Percentiles rank a stretch among this genome's conserved stretches.
Conservation (phyloP, 2,797 vertebrate species). For the Emys orbicularis region DNA sequence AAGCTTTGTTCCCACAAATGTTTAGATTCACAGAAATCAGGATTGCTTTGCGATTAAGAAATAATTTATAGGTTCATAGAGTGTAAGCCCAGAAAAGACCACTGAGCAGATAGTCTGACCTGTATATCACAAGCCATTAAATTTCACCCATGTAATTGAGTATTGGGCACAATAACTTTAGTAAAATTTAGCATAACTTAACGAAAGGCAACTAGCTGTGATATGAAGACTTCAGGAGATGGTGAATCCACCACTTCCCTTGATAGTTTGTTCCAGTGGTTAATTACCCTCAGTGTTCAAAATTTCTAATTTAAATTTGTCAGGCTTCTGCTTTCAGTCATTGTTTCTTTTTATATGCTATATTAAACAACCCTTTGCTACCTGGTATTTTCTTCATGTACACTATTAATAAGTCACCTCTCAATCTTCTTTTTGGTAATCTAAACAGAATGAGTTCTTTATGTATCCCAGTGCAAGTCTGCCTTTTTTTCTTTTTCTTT, state of each 20-base stretch:
- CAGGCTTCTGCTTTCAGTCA: neutral
- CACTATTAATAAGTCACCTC: neutral
- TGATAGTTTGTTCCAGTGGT: neutral
- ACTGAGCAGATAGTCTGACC: neutral
- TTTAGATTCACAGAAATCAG: neutral
- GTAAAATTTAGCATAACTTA: neutral
- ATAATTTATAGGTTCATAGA: neutral
- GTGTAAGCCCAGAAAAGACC: neutral
- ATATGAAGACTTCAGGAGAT: neutral
- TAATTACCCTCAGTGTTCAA: neutral
- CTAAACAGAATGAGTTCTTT: neutral
- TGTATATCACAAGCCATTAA: neutral
- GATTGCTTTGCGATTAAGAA: neutral
- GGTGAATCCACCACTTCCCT: neutral
- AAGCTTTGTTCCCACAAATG: neutral
- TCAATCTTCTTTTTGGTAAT: neutral
- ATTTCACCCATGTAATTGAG: neutral
- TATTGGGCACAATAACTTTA: neutral
- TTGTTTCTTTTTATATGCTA: neutral
- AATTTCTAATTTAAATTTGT: neutral
- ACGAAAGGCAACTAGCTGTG: accelerated
- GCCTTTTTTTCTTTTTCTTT: neutral
- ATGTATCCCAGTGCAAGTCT: neutral
- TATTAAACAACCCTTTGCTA: neutral
- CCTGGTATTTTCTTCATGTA: neutral